phyloP scores from a whole-genome alignment of 1,140 invertebrate genomes.

The Phocides pigmalion region DNA sequence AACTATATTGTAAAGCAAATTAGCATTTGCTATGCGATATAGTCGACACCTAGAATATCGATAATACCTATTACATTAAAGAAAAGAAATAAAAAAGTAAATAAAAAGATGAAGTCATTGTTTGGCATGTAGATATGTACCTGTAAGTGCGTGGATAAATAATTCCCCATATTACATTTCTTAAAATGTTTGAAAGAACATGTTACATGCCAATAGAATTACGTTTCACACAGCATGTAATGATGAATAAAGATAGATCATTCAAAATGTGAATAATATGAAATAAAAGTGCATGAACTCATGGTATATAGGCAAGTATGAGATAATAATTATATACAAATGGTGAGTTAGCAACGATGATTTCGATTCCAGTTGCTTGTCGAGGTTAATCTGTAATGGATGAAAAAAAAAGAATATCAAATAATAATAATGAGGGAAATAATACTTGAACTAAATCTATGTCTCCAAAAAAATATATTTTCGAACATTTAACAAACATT shows the following conservation, averaged over 20 bases:
- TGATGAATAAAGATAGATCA: neutral
- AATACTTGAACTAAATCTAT: slow-evolving; percentile 17
- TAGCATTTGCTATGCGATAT: too few relatives aligned
- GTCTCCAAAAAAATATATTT: neutral
- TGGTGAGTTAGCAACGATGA: slow-evolving; percentile 19
- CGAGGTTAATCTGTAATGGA: slow-evolving; percentile 3
- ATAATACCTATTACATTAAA: too few relatives aligned
- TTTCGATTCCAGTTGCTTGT: neutral
- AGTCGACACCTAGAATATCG: too few relatives aligned
- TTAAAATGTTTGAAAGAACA: too few relatives aligned
- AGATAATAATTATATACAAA: slow-evolving; percentile 11
- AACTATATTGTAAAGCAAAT: too few relatives aligned
- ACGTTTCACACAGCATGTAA: too few relatives aligned
- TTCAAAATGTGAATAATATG: neutral
- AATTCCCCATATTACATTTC: too few relatives aligned
- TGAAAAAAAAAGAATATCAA: neutral
- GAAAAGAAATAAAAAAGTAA: too few relatives aligned
- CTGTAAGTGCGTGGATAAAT: too few relatives aligned
- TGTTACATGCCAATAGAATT: too few relatives aligned
- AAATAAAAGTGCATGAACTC: slow-evolving; percentile 40
- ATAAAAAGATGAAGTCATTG: too few relatives aligned
- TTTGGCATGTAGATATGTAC: too few relatives aligned
- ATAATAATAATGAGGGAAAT: slow-evolving; percentile 10
- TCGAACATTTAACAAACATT: neutral
- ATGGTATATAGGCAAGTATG: slow-evolving; percentile 31